phyloP scores from a whole-genome alignment of 35 echinoderm and acorn worm genomes.

The Stichopus chloronotus region DNA sequence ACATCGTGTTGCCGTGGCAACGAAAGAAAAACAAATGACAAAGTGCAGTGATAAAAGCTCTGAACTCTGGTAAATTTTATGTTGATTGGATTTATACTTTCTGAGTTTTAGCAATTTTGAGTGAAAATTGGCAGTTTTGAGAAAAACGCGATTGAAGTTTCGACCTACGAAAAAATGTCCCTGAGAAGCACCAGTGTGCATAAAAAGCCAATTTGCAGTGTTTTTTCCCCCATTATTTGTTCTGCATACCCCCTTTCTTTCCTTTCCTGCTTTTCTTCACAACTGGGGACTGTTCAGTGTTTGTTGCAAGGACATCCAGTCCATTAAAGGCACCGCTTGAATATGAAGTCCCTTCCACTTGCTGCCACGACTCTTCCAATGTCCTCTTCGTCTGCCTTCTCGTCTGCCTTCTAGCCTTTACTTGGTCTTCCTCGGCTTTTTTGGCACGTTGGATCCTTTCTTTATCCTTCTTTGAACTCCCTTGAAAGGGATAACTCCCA shows the following conservation, averaged over 20 bases:
- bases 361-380: slow-evolving; percentile 14
- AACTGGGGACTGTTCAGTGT: neutral
- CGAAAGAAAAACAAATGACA: neutral
- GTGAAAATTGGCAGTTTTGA: slow-evolving; percentile 29
- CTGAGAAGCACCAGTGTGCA: neutral
- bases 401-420: slow-evolving; percentile 5
- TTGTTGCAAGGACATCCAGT: slow-evolving; percentile 16
- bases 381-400: slow-evolving; percentile 16
- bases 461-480: slow-evolving; percentile 38
- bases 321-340: slow-evolving; percentile 33
- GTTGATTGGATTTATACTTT: slow-evolving; percentile 8
- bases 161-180: neutral
- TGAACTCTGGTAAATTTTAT: slow-evolving; percentile 10
- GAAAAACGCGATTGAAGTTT: slow-evolving; percentile 30
- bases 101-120: slow-evolving; percentile 21
- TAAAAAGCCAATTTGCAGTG: neutral
- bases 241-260: neutral
- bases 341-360: slow-evolving; percentile 33
- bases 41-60: neutral
- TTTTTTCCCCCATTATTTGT: neutral
- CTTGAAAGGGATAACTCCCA: neutral
- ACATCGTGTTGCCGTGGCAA: slow-evolving; percentile 15
- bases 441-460: slow-evolving; percentile 23
- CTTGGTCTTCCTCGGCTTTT: slow-evolving; percentile 17
- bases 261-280: slow-evolving; percentile 21